phyloP scores from a whole-genome alignment of 2,888 invertebrate species.

The Buathra laborator region DNA sequence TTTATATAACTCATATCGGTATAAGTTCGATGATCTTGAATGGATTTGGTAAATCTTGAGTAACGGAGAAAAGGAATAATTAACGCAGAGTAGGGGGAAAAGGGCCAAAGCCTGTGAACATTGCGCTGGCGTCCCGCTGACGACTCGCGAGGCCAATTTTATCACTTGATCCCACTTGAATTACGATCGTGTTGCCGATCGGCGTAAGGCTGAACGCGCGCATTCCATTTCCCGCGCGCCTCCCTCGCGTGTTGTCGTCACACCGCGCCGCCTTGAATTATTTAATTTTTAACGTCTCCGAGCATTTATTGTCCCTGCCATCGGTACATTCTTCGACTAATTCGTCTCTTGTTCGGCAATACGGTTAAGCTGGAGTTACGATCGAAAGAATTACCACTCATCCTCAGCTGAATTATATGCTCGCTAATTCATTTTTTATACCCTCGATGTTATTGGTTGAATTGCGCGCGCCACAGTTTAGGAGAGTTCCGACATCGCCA shows the following conservation, averaged over 20 bases:
- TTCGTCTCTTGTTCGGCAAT: slow-evolving; percentile 35
- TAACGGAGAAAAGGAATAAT: slow-evolving; percentile 20
- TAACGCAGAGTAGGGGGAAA: slow-evolving; percentile 60
- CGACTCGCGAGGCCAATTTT: slow-evolving; percentile 78
- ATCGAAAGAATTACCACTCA: slow-evolving; percentile 18
- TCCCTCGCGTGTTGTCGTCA: slow-evolving; percentile 17
- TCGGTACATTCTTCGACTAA: slow-evolving; percentile 18
- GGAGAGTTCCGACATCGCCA: slow-evolving; percentile 55
- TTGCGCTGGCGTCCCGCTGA: slow-evolving; percentile 68
- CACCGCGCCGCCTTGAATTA: slow-evolving; percentile 25
- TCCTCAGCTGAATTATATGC: slow-evolving; percentile 6
- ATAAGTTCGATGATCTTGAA: slow-evolving; percentile 56
- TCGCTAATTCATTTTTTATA: slow-evolving; percentile 58
- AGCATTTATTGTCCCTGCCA: slow-evolving; percentile 9
- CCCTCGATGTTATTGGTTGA: slow-evolving; percentile 54
- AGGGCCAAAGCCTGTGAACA: not conserved
- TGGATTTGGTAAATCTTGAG: slow-evolving; percentile 5
- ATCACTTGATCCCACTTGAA: slow-evolving; percentile 81
- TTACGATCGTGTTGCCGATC: slow-evolving; percentile 76
- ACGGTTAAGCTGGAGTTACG: slow-evolving; percentile 15
- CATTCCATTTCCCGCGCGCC: slow-evolving; percentile 46
- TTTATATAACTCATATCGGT: not conserved
- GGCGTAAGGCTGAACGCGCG: slow-evolving; percentile 24
- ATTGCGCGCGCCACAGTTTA: slow-evolving; percentile 36
- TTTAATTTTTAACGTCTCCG: slow-evolving; percentile 40